Conservation (phyloP, 2,888 invertebrate genomes). For the Cheilosia vulpina region DNA sequence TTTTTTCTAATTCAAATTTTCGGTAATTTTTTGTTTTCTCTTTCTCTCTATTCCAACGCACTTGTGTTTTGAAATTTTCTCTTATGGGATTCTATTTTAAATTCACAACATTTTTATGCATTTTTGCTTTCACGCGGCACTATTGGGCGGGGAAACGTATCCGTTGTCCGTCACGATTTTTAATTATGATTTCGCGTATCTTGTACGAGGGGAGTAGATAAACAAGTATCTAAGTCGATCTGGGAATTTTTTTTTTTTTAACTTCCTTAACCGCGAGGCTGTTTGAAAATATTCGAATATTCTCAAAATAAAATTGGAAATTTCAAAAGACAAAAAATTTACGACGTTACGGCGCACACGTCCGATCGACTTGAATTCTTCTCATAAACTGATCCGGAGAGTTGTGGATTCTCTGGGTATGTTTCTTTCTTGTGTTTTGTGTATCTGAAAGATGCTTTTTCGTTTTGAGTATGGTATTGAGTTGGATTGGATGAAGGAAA, state of each 20-base stretch:
- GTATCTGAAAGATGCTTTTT: constrained; percentile 70
- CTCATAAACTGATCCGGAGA: constrained; percentile 81
- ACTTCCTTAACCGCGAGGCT: constrained; percentile 65
- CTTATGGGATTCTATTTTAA: constrained; percentile 35
- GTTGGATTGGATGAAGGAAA: constrained; percentile 17
- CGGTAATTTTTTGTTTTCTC: constrained; percentile 45
- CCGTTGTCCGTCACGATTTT: constrained; percentile 52
- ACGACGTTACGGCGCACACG: constrained; percentile 76
- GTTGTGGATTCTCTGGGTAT: constrained; percentile 62
- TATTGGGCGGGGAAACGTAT: constrained; percentile 35
- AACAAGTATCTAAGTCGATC: constrained; percentile 45
- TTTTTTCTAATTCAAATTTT: constrained; percentile 25
- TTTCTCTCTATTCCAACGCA: constrained; percentile 57
- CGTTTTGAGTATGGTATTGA: neutral
- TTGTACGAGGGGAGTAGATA: neutral
- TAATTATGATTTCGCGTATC: constrained; percentile 15
- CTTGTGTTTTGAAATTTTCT: constrained; percentile 39
- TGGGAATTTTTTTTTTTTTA: constrained; percentile 32
- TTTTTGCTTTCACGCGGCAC: constrained; percentile 48
- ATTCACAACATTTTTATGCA: constrained; percentile 70
- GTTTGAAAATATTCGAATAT: constrained; percentile 61
- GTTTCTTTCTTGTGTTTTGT: constrained; percentile 52
- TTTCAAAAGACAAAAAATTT: constrained; percentile 55
- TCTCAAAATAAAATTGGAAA: constrained; percentile 62
- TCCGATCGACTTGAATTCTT: constrained; percentile 81